Base-by-base conservation (phyloP, 1,140 invertebrate genomes). In the Rhyacophila brunnea region DNA sequence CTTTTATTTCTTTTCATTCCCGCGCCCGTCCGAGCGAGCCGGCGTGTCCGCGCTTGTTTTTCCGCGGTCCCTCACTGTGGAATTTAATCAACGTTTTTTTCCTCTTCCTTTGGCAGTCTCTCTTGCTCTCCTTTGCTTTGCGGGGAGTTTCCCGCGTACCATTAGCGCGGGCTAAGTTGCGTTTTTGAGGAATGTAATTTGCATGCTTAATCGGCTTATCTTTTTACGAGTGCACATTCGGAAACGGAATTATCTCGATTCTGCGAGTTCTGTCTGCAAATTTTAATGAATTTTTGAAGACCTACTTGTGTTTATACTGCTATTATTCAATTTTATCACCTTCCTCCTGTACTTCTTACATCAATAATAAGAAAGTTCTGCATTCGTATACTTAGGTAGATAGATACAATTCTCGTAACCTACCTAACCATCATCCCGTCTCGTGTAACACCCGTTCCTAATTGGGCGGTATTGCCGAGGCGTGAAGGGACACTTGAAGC, bases 71-170 rank as follows among this genome's bases (percentile, higher is more conserved):
- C 35, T 28, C 23, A 9, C 18, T 50, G 18, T 17, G 40, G 45
- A 48, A 61, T 61, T 61, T 61, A 61, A 61, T 61, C 58, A 54
- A 57, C 54, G 36, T 48, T 61, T 60, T 46, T 47, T 43, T n/a
- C 34, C 32, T 20, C 53, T 34, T 20, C 53, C 10, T 56, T 45
- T 36, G 15, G 19, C 17, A 35, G 34, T n/a, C n/a, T n/a, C n/a
- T n/a, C 23, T 28, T 28, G 23, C 23, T 28, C 23, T 28, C 23
- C 23, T 28, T 28, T 28, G 23, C 23, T 28, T 28, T 28, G 44
- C 18, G 44, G n/a, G 44, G 18, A 18, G 18, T n/a, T 44, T 46
- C n/a, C 18, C 17, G 17, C 15, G 38, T 40, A 11, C 38, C 15
- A 40, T 40, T 40, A 38, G 43, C 42, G 43, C 23, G 19, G 23